Percentiles rank a stretch among this genome's conserved stretches.
phyloP scores from a whole-genome alignment of 30 jellyfish, hydroid and myxozoan species.

The Hydra vulgaris region DNA sequence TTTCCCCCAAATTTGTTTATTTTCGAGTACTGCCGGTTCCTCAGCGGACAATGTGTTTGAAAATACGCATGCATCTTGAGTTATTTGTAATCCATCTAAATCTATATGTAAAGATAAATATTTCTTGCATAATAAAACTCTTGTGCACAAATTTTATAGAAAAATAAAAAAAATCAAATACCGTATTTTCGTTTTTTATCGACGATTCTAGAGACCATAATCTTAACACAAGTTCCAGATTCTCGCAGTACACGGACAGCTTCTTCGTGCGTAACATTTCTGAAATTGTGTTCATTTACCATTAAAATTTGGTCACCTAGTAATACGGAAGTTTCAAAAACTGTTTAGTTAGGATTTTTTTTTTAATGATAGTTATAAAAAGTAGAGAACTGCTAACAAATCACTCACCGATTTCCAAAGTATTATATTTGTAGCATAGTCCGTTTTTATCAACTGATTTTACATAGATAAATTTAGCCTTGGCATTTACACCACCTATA shows the following conservation, averaged over 20 bases:
- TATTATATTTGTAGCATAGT: constrained; percentile 1
- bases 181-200: constrained; percentile 26
- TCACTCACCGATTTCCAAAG: constrained; percentile 15
- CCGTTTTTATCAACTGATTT: constrained; percentile 19
- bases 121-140: too few species aligned
- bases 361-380: too few species aligned
- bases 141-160: background rate
- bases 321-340: too few species aligned
- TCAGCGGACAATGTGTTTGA: background rate
- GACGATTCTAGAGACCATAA: constrained; percentile 27
- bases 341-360: too few species aligned
- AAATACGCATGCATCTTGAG: background rate
- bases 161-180: background rate
- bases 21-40: background rate
- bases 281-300: constrained; percentile 16
- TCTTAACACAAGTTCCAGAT: constrained; percentile 4
- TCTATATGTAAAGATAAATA: background rate
- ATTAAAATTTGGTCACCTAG: constrained; percentile 28
- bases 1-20: background rate
- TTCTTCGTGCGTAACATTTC: constrained; percentile 25
- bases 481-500: constrained; percentile 20
- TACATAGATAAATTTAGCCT: constrained; percentile 6
- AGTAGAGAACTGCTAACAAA: background rate
- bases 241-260: constrained; percentile 25
- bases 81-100: background rate